Evolutionary conservation across 92 coral and sea anemone species (phyloP), one percentile per base, ranked within the genome.

Genomic region (Bergia sp.): DNA sequence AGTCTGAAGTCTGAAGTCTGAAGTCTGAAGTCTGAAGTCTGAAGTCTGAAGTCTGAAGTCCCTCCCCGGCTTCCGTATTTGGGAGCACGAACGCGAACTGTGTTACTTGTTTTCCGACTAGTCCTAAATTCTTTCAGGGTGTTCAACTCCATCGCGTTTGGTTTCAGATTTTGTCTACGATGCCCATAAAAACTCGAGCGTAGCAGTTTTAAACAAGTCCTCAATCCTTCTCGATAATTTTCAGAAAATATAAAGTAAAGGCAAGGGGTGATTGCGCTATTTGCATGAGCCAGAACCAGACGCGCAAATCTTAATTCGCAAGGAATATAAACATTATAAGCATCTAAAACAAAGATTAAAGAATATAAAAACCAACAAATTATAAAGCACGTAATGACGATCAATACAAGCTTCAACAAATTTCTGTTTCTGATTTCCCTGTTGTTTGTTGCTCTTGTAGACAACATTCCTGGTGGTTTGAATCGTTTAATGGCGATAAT

Each of bases 301-400:
- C 92, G 85, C 41, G 86, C 38, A 76, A 88, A 93, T 40, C 82
- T 88, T 36, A 93, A 36, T 57, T 93, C 85, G 77, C 95, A 91
- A 1, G 91, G 88, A 16, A 93, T 81, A 3, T 53, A n/a, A 0
- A 73, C 40, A 11, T 58, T 36, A 79, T 89, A 82, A 36, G 92
- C 87, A 1, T 85, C 80, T 79, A 93, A 55, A n/a, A 91, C 73
- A 79, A 87, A 81, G 2, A 82, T 85, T 67, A 93, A 77, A 49
- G 92, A 93, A 75, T 91, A 93, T 58, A 93, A 50, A 57, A 91
- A 43, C 95, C 94, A 93, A 38, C 95, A 93, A 38, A 74, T 18
- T 6, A 93, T 61, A 23, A 93, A 93, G 23, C 90, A 86, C 3
- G 90, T 79, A 4, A 93, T 89, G 3, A 93, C 95, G 3, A 80